Evolutionary conservation across 2,797 vertebrate genomes (phyloP).

Genomic region (Enteromius viviparus): DNA sequence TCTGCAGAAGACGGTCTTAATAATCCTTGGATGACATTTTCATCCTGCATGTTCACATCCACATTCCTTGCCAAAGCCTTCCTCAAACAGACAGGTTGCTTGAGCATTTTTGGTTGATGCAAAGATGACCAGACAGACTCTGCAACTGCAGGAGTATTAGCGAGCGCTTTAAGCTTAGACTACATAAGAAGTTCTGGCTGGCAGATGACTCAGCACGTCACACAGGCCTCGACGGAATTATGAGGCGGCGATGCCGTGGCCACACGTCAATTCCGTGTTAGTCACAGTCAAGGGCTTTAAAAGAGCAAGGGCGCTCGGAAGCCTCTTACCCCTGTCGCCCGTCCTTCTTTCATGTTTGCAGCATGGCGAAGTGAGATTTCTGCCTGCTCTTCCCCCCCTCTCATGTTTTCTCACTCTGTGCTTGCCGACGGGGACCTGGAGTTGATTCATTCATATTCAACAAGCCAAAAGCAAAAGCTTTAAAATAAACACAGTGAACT

Average conservation of each 20-base stretch:
- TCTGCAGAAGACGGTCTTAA: constrained; percentile 21
- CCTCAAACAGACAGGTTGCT: constrained; percentile 10
- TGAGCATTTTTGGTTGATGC: constrained; percentile 1
- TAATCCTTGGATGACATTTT: constrained; percentile 46
- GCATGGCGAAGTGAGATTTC: constrained; percentile 24
- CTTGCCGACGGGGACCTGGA: not conserved
- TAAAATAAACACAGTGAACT: constrained; percentile 38
- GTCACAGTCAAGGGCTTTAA: constrained; percentile 41
- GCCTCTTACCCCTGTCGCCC: constrained; percentile 17
- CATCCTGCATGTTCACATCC: constrained; percentile 5
- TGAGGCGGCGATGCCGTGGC: constrained; percentile 17
- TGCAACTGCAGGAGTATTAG: constrained; percentile 21
- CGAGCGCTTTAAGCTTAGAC: not conserved
- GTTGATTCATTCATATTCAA: constrained; percentile 40
- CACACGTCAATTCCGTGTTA: constrained; percentile 25
- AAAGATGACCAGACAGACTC: constrained; percentile 33
- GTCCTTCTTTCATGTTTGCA: constrained; percentile 37
- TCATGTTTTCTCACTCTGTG: constrained; percentile 7
- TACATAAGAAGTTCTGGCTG: constrained; percentile 31
- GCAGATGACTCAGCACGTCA: constrained; percentile 39
- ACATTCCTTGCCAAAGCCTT: constrained; percentile 37
- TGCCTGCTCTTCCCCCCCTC: not conserved
- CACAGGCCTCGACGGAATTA: constrained; percentile 19
- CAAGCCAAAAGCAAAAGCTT: constrained; percentile 17
- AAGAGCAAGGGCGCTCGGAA: constrained; percentile 22